Conservation (phyloP, 37 sponge, comb jelly and placozoan species). For the Beroe forskalii region DNA sequence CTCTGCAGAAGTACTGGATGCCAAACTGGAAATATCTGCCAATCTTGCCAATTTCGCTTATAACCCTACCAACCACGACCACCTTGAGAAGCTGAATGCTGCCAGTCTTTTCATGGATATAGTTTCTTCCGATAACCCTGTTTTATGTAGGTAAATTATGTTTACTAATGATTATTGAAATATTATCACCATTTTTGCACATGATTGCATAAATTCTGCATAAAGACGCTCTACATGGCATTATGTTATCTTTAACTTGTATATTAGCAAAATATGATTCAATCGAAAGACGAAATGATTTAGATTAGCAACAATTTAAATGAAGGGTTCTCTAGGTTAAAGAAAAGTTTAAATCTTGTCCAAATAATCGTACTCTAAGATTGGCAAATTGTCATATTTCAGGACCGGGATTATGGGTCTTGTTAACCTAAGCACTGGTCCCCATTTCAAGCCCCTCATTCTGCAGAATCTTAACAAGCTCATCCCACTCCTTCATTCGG, state of each 20-base stretch:
- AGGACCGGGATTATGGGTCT: conserved; percentile 5
- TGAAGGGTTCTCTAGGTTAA: too few relatives aligned
- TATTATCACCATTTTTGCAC: too few relatives aligned
- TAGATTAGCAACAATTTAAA: too few relatives aligned
- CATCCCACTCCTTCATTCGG: background rate
- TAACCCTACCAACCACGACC: conserved; percentile 2
- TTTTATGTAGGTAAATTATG: conserved; percentile 33
- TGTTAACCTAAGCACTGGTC: background rate
- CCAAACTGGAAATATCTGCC: background rate
- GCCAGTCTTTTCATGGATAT: background rate
- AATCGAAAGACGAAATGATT: too few relatives aligned
- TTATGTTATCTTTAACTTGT: too few relatives aligned
- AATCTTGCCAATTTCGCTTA: conserved; percentile 27
- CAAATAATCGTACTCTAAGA: too few relatives aligned
- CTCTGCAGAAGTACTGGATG: too few relatives aligned
- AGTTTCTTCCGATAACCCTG: background rate
- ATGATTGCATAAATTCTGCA: too few relatives aligned
- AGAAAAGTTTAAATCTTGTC: too few relatives aligned
- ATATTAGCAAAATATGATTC: too few relatives aligned
- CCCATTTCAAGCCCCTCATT: background rate
- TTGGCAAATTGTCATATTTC: background rate
- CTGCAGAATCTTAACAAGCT: background rate
- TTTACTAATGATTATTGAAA: too few relatives aligned
- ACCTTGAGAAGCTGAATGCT: background rate
- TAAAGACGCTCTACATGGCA: too few relatives aligned